These are phyloP conservation scores for Sinocyclocheilus anophthalmus DNA, from an alignment of 2,113 vertebrate species.

Conservation along the genomic window DNA sequence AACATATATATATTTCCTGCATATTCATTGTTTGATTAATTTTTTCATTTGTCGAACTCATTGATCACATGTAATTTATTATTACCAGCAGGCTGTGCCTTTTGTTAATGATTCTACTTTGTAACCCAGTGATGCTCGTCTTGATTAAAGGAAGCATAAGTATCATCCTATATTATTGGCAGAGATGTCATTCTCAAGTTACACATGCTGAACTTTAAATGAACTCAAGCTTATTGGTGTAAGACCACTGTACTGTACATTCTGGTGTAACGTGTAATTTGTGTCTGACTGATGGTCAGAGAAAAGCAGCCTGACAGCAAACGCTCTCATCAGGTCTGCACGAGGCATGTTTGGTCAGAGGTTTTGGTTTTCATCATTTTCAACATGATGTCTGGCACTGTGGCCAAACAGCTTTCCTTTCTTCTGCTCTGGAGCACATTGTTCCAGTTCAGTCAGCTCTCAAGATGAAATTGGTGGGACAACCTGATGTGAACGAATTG, in stretches of 20 bases:
- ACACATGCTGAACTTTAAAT: neutral
- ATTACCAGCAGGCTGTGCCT: conserved; percentile 4
- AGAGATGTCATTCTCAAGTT: neutral
- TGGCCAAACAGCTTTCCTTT: neutral
- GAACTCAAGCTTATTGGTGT: neutral
- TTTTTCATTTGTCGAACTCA: neutral
- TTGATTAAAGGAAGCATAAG: neutral
- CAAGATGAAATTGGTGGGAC: neutral
- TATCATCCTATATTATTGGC: neutral
- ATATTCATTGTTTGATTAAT: neutral
- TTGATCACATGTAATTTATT: neutral
- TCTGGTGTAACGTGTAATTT: neutral
- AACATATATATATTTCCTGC: neutral
- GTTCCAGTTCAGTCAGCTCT: conserved; percentile 12
- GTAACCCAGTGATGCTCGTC: neutral
- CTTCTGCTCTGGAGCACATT: neutral
- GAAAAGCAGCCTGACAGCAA: neutral
- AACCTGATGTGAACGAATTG: neutral
- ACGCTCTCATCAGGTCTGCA: neutral
- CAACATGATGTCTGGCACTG: neutral
- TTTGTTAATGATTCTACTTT: neutral
- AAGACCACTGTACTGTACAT: neutral
- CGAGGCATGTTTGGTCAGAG: neutral
- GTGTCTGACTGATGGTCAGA: neutral
- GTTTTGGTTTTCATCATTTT: neutral